Conservation (phyloP, 2,888 invertebrate species). For the Endotricha flammealis region DNA sequence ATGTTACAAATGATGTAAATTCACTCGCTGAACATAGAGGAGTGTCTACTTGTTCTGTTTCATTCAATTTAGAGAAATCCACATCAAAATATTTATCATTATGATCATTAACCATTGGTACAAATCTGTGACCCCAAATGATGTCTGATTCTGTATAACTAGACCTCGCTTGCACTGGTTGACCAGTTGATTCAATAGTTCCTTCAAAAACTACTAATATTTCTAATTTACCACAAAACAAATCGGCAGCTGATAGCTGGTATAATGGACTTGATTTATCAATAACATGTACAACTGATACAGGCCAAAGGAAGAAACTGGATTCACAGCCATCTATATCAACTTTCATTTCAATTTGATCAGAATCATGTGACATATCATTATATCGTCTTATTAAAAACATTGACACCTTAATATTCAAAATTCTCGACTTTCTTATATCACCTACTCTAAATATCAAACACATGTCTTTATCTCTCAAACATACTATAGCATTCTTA, state of each 20-base stretch:
- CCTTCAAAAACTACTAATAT: conserved; percentile 94
- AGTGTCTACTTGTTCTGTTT: conserved; percentile 89
- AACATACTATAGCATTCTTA: conserved; percentile 90
- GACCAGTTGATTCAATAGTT: conserved; percentile 92
- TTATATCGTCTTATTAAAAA: conserved; percentile 88
- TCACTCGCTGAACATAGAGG: conserved; percentile 90
- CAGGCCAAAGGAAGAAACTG: conserved; percentile 97
- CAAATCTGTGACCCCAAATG: conserved; percentile 92
- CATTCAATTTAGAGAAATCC: conserved; percentile 93
- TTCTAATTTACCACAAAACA: conserved; percentile 90
- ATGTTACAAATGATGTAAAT: conserved; percentile 49
- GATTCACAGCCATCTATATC: conserved; percentile 92
- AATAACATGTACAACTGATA: conserved; percentile 94
- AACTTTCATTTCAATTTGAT: conserved; percentile 87
- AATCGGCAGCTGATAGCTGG: conserved; percentile 91
- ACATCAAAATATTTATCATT: conserved; percentile 85
- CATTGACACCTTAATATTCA: conserved; percentile 92
- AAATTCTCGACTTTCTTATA: conserved; percentile 95
- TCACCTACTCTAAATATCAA: conserved; percentile 96
- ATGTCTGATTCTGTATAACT: conserved; percentile 90
- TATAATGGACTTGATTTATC: conserved; percentile 92
- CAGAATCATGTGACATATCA: conserved; percentile 86
- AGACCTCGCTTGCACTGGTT: conserved; percentile 87
- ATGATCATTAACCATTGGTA: conserved; percentile 86
- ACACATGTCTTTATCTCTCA: conserved; percentile 90